These are phyloP conservation scores for Trichosurus vulpecula DNA, from an alignment of 2,797 vertebrate species.

Conservation along the genomic window DNA sequence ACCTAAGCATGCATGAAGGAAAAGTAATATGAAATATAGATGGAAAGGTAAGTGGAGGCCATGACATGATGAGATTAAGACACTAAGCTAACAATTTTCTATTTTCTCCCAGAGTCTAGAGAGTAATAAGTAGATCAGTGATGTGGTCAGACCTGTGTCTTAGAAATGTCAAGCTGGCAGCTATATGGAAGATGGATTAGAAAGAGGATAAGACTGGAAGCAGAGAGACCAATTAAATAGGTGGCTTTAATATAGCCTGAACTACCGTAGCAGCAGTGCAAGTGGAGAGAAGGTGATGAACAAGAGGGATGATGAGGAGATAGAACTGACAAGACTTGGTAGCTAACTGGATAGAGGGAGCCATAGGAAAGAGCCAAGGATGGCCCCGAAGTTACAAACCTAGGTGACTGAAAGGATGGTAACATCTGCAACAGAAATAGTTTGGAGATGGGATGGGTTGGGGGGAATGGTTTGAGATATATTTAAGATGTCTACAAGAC, in stretches of 20 bases:
- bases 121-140: not conserved
- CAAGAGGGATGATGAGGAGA: not conserved
- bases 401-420: not conserved
- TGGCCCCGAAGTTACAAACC: not conserved
- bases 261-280: not conserved
- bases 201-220: not conserved
- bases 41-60: not conserved
- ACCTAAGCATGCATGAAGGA: not conserved
- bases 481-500: not conserved
- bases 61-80: not conserved
- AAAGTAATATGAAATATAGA: not conserved
- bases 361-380: not conserved
- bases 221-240: not conserved
- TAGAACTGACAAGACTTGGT: not conserved
- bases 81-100: not conserved
- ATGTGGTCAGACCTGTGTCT: not conserved
- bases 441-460: not conserved
- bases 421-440: not conserved
- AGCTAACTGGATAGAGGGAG: not conserved
- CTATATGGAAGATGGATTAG: not conserved
- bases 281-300: not conserved
- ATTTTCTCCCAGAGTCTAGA: not conserved
- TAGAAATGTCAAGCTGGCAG: not conserved
- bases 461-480: not conserved
- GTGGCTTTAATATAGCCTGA: not conserved